A percentile compares a stretch with the other conserved stretches of the same genome.
These are phyloP conservation scores for Malurus splendens DNA, from an alignment of 2,797 vertebrate species.

Conservation along the genomic window DNA sequence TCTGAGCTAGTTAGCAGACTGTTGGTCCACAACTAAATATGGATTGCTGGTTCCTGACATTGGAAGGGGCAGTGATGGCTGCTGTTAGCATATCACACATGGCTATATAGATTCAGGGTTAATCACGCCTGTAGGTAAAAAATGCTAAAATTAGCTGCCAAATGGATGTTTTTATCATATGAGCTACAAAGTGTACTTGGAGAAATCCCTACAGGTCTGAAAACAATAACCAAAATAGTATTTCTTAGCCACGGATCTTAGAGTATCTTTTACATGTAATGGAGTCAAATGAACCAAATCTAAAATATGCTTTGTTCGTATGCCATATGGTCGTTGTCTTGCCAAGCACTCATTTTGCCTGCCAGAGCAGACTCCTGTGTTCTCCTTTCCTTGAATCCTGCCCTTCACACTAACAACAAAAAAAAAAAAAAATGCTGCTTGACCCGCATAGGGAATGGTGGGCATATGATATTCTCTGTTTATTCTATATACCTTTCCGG, in stretches of 20 bases:
- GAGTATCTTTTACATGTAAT: conserved; percentile 27
- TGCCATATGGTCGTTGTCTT: background rate
- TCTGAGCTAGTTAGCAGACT: background rate
- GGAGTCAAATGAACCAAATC: conserved; percentile 32
- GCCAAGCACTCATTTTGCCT: conserved; percentile 7
- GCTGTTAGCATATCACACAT: background rate
- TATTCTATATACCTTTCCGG: background rate
- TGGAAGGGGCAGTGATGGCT: background rate
- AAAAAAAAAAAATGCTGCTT: background rate
- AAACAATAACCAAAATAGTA: conserved; percentile 12
- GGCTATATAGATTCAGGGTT: background rate
- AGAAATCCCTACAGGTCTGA: conserved; percentile 27
- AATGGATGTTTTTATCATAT: background rate
- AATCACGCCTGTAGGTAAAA: background rate
- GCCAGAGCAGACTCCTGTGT: background rate
- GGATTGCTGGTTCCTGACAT: background rate
- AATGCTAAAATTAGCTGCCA: background rate
- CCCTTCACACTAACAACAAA: background rate
- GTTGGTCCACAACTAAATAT: background rate
- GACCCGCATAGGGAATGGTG: background rate
- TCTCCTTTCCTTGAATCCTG: background rate
- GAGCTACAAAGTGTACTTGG: background rate
- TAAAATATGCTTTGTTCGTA: conserved; percentile 35
- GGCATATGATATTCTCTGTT: background rate
- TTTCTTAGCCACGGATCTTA: conserved; percentile 15